These are phyloP conservation scores for Orcinus orca DNA, from an alignment of 2,113 vertebrate species.

Conservation along the genomic window DNA sequence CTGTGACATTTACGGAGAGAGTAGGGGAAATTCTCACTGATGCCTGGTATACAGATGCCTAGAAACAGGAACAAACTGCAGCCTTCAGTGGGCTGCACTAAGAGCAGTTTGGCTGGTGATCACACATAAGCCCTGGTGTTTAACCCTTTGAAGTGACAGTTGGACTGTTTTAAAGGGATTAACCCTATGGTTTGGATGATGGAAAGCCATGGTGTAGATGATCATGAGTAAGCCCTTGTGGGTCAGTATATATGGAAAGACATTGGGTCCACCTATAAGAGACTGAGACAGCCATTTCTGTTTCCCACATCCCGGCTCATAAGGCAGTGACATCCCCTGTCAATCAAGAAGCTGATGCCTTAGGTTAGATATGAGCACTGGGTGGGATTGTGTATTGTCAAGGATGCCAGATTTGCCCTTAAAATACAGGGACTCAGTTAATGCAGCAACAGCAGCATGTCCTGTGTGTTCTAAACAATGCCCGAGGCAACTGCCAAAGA, in stretches of 20 bases:
- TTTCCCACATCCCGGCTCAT: not conserved
- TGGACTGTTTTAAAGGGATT: not conserved
- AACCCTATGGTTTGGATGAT: not conserved
- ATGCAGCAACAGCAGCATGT: not conserved
- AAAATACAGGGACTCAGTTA: not conserved
- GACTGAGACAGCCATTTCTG: not conserved
- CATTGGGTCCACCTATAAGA: not conserved
- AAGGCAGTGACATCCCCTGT: not conserved
- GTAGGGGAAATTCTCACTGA: not conserved
- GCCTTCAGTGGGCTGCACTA: not conserved
- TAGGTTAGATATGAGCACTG: not conserved
- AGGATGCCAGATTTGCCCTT: not conserved
- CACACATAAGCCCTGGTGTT: not conserved
- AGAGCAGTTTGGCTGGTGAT: not conserved
- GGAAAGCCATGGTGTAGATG: not conserved
- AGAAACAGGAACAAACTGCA: not conserved
- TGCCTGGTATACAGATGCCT: not conserved
- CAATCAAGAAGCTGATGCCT: not conserved
- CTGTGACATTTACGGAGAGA: not conserved
- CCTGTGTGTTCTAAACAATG: not conserved
- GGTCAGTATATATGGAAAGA: not conserved
- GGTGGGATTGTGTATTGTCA: not conserved
- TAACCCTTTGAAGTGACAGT: not conserved
- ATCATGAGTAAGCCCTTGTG: not conserved
- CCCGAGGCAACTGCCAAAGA: not conserved